These are phyloP conservation scores for Atethmia centrago DNA, from an alignment of 2,888 invertebrate species.

Conservation along the genomic window DNA sequence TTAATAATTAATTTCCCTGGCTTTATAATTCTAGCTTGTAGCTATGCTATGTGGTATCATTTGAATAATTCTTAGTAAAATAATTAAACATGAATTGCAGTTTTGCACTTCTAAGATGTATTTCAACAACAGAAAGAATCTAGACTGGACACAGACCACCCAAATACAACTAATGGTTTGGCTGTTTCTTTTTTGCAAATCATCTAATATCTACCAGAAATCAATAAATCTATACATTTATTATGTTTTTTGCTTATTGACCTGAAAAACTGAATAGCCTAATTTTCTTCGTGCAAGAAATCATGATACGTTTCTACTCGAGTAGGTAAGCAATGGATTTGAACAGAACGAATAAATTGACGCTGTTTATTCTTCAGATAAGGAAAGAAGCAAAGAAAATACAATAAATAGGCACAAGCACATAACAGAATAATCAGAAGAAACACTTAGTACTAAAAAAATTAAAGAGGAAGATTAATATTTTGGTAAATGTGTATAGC, in stretches of 20 bases:
- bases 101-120: not conserved
- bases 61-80: not conserved
- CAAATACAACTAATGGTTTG: constrained; percentile 27
- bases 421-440: not conserved
- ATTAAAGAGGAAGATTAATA: not conserved
- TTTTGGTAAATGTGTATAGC: no score
- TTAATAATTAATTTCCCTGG: no score
- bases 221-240: constrained; percentile 3
- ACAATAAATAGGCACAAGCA: not conserved
- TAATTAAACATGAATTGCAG: constrained; percentile 12
- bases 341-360: not conserved
- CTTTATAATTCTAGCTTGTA: not conserved
- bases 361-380: not conserved
- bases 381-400: not conserved
- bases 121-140: constrained; percentile 13
- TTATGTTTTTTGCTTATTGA: not conserved
- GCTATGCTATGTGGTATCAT: no score
- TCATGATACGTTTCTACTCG: not conserved
- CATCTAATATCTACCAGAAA: constrained; percentile 26
- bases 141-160: constrained; percentile 33
- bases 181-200: constrained; percentile 26
- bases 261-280: not conserved
- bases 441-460: not conserved
- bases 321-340: not conserved
- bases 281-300: not conserved